phyloP scores from a whole-genome alignment of 2,797 vertebrate genomes.

The Clarias laeviceps region DNA sequence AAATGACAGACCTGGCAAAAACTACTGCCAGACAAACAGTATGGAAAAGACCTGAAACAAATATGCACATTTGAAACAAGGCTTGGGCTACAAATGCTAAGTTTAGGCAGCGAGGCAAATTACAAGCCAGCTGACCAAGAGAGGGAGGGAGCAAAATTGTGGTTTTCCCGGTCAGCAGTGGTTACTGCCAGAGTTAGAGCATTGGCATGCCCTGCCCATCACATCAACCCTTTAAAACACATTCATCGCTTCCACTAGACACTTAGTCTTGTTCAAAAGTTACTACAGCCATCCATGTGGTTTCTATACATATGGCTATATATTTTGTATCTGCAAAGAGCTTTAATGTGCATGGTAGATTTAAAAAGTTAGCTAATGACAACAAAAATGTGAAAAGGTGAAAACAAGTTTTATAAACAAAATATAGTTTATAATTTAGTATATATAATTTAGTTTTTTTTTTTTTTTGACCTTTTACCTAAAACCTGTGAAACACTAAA shows the following conservation, averaged over 20 bases:
- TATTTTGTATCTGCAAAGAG: neutral
- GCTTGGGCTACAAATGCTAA: slow-evolving; percentile 29
- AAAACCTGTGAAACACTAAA: neutral
- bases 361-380: neutral
- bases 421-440: neutral
- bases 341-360: neutral
- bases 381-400: neutral
- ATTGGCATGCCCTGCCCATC: slow-evolving; percentile 17
- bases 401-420: neutral
- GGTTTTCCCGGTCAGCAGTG: slow-evolving; percentile 45
- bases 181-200: slow-evolving; percentile 24
- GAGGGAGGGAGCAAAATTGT: slow-evolving; percentile 38
- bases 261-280: neutral
- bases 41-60: slow-evolving; percentile 18
- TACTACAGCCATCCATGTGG: neutral
- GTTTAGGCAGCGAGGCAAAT: slow-evolving; percentile 54
- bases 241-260: neutral
- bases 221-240: slow-evolving; percentile 3
- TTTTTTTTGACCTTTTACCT: neutral
- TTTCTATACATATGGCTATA: slow-evolving; percentile 2
- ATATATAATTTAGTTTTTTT: no score
- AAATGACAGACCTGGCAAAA: slow-evolving; percentile 30
- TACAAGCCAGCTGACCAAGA: slow-evolving; percentile 44
- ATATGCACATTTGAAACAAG: slow-evolving; percentile 40
- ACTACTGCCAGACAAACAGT: slow-evolving; percentile 7